Percentiles rank a stretch among this genome's conserved stretches.
Evolutionary conservation across 2,113 vertebrate genomes (phyloP).

Genomic region (Miniopterus natalensis): DNA sequence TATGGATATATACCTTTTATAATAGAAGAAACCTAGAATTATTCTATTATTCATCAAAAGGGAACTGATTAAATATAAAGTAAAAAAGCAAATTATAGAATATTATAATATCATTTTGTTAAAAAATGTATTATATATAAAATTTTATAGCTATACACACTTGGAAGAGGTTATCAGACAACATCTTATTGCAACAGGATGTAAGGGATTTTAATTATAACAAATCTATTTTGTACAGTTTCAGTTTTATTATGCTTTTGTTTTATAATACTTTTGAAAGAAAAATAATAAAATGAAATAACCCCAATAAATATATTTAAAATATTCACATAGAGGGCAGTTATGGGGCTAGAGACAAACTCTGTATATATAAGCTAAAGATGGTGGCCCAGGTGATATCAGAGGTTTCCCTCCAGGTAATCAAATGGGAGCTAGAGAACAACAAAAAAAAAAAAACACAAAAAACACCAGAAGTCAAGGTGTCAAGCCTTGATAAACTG

Average conservation of each 20-base stretch:
- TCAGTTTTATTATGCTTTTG: not conserved
- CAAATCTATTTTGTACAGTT: not conserved
- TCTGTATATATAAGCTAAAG: not conserved
- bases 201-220: not conserved
- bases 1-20: not conserved
- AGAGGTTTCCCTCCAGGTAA: not conserved
- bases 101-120: not conserved
- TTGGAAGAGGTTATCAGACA: not conserved
- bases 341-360: not conserved
- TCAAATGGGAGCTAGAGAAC: conserved; percentile 4
- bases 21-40: not conserved
- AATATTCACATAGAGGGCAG: not conserved
- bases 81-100: not conserved
- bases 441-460: not conserved
- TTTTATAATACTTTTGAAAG: not conserved
- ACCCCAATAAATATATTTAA: not conserved
- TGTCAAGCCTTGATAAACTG: not conserved
- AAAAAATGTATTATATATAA: not conserved
- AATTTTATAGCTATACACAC: not conserved
- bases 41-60: conserved; percentile 1
- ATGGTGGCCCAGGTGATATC: not conserved
- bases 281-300: not conserved
- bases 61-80: not conserved
- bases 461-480: conserved; percentile 3
- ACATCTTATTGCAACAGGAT: not conserved